Evolutionary conservation across 1,140 invertebrate genomes (phyloP).

Genomic region (Pentalonia nigronervosa): DNA sequence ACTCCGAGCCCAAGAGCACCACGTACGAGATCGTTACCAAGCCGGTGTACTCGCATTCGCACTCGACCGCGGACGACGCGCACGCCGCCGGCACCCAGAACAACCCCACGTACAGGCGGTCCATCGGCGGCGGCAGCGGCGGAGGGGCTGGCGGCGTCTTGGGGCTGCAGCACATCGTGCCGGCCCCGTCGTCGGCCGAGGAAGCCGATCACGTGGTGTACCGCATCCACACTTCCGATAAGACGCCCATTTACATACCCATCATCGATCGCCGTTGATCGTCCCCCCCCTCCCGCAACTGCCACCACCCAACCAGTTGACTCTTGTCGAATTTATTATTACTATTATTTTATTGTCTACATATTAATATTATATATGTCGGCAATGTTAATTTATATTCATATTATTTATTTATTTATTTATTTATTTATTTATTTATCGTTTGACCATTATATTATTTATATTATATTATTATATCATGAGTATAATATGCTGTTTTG

Average conservation of each 20-base stretch:
- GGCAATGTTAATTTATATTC: background rate
- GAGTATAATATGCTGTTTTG: background rate
- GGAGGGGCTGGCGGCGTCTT: background rate
- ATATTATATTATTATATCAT: background rate
- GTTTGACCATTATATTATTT: background rate
- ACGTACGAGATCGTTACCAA: slow-evolving; percentile 86
- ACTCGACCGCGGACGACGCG: slow-evolving; percentile 72
- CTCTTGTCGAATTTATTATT: background rate
- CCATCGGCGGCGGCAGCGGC: slow-evolving; percentile 46
- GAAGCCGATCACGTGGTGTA: slow-evolving; percentile 56
- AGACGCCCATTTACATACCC: slow-evolving; percentile 57
- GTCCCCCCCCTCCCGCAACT: background rate
- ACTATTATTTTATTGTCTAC: background rate
- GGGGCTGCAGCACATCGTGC: background rate
- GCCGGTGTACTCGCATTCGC: slow-evolving; percentile 76
- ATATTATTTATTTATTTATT: background rate
- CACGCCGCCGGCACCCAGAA: slow-evolving; percentile 62
- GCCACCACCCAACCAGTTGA: too few relatives aligned
- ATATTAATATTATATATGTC: too few relatives aligned
- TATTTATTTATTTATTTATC: background rate
- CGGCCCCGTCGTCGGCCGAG: background rate
- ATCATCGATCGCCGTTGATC: slow-evolving; percentile 31
- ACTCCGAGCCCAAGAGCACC: slow-evolving; percentile 69
- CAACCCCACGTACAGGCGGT: slow-evolving; percentile 60
- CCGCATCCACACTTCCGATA: slow-evolving; percentile 41